A percentile compares a stretch with the other conserved stretches of the same genome.
Conservation (phyloP, 1,140 invertebrate genomes). For the Pygmarrhopalites habei region DNA sequence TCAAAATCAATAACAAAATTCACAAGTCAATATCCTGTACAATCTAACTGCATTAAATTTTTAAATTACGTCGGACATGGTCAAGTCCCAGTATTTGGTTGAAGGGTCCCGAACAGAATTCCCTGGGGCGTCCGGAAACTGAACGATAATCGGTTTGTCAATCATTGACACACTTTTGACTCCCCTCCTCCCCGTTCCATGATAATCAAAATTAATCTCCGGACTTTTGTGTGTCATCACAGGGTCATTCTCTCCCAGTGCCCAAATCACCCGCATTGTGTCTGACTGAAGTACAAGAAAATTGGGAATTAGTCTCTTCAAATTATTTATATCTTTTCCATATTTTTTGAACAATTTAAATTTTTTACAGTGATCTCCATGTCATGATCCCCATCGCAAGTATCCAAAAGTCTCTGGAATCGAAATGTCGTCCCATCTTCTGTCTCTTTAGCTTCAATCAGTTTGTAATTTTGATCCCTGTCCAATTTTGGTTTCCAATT, state of each 20-base stretch:
- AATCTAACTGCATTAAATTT: neutral
- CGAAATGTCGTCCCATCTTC: too few species aligned
- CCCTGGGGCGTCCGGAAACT: conserved; percentile 21
- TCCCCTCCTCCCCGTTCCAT: conserved; percentile 53
- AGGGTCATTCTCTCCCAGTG: conserved; percentile 61
- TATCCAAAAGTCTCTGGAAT: too few species aligned
- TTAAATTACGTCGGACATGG: conserved; percentile 24
- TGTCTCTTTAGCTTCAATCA: too few species aligned
- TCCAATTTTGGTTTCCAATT: too few species aligned
- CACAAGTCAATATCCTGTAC: neutral
- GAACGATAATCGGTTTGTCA: neutral
- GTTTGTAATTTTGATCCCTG: too few species aligned
- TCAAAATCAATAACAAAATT: neutral
- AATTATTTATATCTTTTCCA: too few species aligned
- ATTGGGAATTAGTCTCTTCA: too few species aligned
- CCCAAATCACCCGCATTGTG: conserved; percentile 69
- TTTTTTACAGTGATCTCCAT: too few species aligned
- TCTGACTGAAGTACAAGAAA: conserved; percentile 56
- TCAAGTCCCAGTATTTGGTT: conserved; percentile 27
- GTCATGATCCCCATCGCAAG: too few species aligned
- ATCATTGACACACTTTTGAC: conserved; percentile 56
- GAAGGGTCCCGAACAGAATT: neutral
- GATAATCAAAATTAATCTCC: conserved; percentile 44
- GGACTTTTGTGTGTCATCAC: too few species aligned
- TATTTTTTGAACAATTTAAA: too few species aligned